Evolutionary conservation across 2,113 vertebrate species (phyloP).

Genomic region (Callithrix jacchus): DNA sequence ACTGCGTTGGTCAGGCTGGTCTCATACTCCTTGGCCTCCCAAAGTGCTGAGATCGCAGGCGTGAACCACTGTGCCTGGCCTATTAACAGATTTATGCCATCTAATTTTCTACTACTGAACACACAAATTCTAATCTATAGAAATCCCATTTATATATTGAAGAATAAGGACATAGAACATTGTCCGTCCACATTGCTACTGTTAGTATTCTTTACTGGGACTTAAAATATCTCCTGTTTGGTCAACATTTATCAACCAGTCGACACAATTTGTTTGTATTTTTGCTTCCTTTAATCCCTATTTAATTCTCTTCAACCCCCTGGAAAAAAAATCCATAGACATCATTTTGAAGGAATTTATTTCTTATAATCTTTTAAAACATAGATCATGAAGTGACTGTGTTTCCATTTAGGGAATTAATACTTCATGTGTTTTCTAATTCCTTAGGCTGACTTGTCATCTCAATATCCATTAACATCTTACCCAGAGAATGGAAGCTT

Average conservation of each 20-base stretch:
- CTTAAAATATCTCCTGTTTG: neutral
- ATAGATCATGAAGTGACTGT: neutral
- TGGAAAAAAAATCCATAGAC: neutral
- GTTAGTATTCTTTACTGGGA: neutral
- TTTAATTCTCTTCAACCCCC: neutral
- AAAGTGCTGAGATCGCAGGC: too few species aligned
- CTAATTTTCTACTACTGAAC: neutral
- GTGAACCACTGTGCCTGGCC: too few species aligned
- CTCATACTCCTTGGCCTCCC: too few species aligned
- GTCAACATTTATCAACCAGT: neutral
- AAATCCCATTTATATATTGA: neutral
- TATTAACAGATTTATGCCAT: too few species aligned
- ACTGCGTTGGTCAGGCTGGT: too few species aligned
- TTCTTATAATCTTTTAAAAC: neutral
- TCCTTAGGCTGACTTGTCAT: neutral
- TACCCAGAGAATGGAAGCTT: neutral
- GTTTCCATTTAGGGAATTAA: neutral
- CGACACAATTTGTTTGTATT: neutral
- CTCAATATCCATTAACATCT: neutral
- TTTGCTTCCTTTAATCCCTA: neutral
- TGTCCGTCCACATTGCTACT: neutral
- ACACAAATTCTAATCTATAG: neutral
- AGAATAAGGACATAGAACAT: accelerated
- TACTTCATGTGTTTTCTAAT: neutral
- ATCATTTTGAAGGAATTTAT: neutral